A percentile compares a stretch with the other conserved stretches of the same genome.
These are phyloP conservation scores for Bufo gargarizans DNA, from an alignment of 2,113 vertebrate genomes.

Conservation along the genomic window DNA sequence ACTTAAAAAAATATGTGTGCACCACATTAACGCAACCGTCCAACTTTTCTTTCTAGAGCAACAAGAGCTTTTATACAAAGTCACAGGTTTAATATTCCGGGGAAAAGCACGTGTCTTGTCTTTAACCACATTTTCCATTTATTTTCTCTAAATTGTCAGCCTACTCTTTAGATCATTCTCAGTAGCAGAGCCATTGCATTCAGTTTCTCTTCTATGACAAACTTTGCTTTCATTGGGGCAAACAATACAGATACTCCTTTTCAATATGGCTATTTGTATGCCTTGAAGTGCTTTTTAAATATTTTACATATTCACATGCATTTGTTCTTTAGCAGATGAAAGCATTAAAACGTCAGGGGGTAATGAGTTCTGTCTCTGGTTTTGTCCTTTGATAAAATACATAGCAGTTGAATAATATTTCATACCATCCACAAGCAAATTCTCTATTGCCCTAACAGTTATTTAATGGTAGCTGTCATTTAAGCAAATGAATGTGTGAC, in stretches of 20 bases:
- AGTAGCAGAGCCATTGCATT: constrained; percentile 11
- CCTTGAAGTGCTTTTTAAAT: background rate
- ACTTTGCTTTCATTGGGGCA: constrained; percentile 11
- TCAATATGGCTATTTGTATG: constrained; percentile 12
- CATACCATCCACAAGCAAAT: constrained; percentile 14
- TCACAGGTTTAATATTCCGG: background rate
- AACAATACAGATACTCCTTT: constrained; percentile 15
- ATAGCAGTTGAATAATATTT: constrained; percentile 32
- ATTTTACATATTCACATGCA: background rate
- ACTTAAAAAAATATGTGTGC: too few species aligned
- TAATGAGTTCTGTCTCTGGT: constrained; percentile 21
- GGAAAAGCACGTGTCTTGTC: background rate
- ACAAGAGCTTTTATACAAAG: background rate
- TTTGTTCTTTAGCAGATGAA: constrained; percentile 16
- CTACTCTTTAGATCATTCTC: background rate
- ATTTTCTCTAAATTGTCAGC: background rate
- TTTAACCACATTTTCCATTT: constrained; percentile 26
- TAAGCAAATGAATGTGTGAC: background rate
- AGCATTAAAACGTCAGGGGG: constrained; percentile 49
- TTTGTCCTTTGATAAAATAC: constrained; percentile 21
- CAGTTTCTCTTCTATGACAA: constrained; percentile 25
- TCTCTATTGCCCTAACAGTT: background rate
- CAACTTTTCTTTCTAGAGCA: too few species aligned
- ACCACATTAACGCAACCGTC: background rate
- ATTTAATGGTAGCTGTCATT: background rate